phyloP scores from a whole-genome alignment of 2,888 invertebrate species.

The Pandemis heparana region DNA sequence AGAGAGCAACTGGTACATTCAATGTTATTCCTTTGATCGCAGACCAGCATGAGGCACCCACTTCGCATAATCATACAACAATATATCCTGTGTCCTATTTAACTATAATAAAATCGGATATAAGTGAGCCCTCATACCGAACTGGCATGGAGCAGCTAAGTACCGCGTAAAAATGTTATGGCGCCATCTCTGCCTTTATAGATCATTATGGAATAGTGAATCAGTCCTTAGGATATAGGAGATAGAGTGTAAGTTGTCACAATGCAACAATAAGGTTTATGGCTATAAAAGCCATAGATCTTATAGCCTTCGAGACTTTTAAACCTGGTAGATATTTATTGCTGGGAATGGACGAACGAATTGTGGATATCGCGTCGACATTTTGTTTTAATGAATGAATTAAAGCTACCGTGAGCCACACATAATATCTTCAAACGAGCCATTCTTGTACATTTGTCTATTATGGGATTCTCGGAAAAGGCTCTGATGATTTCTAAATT shows the following conservation, averaged over 20 bases:
- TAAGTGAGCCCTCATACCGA: neutral
- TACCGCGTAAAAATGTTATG: conserved; percentile 28
- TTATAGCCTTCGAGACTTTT: neutral
- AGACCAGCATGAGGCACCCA: neutral
- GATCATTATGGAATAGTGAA: conserved; percentile 34
- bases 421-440: no score
- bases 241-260: conserved; percentile 31
- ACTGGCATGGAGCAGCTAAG: conserved; percentile 12
- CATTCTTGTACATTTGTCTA: no score
- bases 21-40: no score
- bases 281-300: conserved; percentile 6
- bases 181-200: conserved; percentile 30
- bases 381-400: no score
- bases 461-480: no score
- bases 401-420: no score
- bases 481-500: no score
- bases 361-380: neutral
- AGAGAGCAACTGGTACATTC: no score
- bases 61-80: neutral
- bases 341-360: neutral
- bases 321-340: conserved; percentile 15
- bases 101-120: neutral
- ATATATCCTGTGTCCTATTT: neutral
- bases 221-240: conserved; percentile 20
- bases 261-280: conserved; percentile 28